Conservation (phyloP, 2,797 vertebrate species). For the Eulemur albifrons region DNA sequence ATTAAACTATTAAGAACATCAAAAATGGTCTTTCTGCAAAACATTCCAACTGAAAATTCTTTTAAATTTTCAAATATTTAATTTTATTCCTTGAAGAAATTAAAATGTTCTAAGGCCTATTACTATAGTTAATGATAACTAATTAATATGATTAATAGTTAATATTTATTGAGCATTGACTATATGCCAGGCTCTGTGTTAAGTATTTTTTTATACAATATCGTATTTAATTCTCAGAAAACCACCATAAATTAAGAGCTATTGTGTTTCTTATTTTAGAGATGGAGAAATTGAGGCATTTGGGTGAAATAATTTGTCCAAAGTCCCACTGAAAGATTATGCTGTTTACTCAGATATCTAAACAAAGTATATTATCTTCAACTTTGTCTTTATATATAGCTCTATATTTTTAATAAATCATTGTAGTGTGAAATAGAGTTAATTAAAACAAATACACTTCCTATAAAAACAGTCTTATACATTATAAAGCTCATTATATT, state of each 20-base stretch:
- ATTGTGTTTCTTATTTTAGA: constrained; percentile 1
- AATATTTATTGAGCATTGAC: constrained; percentile 3
- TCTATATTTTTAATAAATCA: not conserved
- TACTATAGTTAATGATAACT: not conserved
- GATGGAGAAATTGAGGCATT: not conserved
- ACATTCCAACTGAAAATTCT: not conserved
- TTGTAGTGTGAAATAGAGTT: not conserved
- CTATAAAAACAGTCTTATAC: not conserved
- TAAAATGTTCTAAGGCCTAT: not conserved
- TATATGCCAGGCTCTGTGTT: not conserved
- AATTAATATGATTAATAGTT: not conserved
- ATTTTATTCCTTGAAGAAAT: not conserved
- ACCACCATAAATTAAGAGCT: not conserved
- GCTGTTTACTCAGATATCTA: not conserved
- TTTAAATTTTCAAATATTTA: not conserved
- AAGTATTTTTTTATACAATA: constrained; percentile 1
- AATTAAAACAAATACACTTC: not conserved
- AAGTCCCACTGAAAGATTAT: not conserved
- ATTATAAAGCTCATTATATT: not conserved
- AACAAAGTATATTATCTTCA: not conserved
- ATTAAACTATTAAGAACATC: not conserved
- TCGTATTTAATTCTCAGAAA: constrained; percentile 2
- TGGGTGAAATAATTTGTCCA: not conserved
- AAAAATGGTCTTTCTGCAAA: not conserved
- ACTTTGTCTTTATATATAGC: not conserved